These are phyloP conservation scores for Patella depressa DNA, from an alignment of 2,888 invertebrate species.

Conservation along the genomic window DNA sequence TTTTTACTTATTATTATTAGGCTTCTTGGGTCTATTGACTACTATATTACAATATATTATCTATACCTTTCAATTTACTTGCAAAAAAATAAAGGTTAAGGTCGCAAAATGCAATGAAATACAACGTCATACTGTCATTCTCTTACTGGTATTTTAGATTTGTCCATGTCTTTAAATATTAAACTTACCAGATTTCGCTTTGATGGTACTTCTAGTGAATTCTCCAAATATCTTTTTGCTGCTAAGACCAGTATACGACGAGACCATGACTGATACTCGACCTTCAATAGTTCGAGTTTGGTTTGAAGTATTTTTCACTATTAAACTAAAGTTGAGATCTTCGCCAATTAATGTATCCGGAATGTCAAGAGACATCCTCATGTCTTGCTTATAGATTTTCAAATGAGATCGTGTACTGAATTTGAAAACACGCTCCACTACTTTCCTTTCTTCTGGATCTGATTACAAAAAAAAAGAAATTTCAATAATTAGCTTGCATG, in stretches of 20 bases:
- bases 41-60: too few species aligned
- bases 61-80: too few species aligned
- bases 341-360: slow-evolving; percentile 44
- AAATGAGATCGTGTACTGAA: slow-evolving; percentile 46
- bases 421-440: slow-evolving; percentile 51
- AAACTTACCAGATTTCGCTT: slow-evolving; percentile 40
- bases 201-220: slow-evolving; percentile 30
- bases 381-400: slow-evolving; percentile 51
- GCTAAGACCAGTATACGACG: slow-evolving; percentile 54
- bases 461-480: too few species aligned
- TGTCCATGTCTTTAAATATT: neutral
- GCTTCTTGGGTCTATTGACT: too few species aligned
- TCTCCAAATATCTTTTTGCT: slow-evolving; percentile 43
- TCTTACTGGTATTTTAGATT: neutral
- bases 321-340: slow-evolving; percentile 42
- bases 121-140: neutral
- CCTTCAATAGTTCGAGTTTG: slow-evolving; percentile 37
- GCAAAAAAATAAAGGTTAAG: too few species aligned
- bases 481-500: neutral
- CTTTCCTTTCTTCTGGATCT: slow-evolving; percentile 50
- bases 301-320: slow-evolving; percentile 40
- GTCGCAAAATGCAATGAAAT: too few species aligned
- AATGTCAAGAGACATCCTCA: slow-evolving; percentile 37
- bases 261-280: slow-evolving; percentile 41
- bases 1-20: too few species aligned